Evolutionary conservation across 1,140 invertebrate species (phyloP).

Genomic region (Drosophila serrata): DNA sequence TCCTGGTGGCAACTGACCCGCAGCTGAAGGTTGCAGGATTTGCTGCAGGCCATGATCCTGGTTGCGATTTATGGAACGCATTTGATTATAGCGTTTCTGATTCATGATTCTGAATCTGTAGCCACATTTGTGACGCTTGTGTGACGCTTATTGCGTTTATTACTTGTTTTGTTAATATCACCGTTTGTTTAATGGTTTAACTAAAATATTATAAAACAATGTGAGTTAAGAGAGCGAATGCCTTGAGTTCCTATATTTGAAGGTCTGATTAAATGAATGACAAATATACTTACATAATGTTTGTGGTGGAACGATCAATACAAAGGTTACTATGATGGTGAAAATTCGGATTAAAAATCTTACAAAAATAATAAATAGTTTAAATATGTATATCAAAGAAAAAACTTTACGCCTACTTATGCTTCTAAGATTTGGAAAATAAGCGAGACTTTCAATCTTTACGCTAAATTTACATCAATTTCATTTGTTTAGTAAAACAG

Average conservation of each 20-base stretch:
- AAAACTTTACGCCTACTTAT: too few species aligned
- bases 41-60: constrained; percentile 42
- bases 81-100: constrained; percentile 34
- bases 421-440: too few species aligned
- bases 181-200: too few species aligned
- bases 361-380: too few species aligned
- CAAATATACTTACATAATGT: constrained; percentile 22
- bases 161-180: not conserved
- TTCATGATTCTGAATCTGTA: constrained; percentile 27
- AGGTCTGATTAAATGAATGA: constrained; percentile 30
- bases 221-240: not conserved
- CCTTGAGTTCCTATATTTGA: constrained; percentile 11
- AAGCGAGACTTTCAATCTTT: too few species aligned
- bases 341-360: not conserved
- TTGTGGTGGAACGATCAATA: constrained; percentile 1
- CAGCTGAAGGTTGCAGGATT: not conserved
- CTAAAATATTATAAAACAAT: not conserved
- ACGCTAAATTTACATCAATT: too few species aligned
- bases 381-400: too few species aligned
- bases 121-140: not conserved
- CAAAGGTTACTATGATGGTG: not conserved
- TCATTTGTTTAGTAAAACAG: too few species aligned
- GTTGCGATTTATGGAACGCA: constrained; percentile 24
- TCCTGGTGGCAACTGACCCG: not conserved
- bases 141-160: not conserved